phyloP scores from a whole-genome alignment of 2,797 vertebrate genomes.

The Phoxinus dragarum region DNA sequence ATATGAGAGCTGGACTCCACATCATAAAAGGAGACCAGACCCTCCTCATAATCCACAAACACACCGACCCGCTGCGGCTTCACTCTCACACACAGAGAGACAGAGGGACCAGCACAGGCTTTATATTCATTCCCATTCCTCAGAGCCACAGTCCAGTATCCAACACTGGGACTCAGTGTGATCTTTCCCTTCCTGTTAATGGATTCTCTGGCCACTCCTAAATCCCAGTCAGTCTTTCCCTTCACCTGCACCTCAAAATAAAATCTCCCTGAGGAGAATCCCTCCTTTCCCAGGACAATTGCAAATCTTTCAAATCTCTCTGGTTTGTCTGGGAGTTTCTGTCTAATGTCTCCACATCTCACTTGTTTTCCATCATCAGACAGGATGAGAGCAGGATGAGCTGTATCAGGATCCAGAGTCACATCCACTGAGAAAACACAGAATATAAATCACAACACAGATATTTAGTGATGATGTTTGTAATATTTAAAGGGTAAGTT shows the following conservation, averaged over 20 bases:
- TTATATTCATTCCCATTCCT: too few relatives aligned
- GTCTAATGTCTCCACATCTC: accelerated
- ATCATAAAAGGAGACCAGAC: too few relatives aligned
- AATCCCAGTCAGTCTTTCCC: not conserved
- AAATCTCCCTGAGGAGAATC: not conserved
- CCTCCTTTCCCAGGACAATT: not conserved
- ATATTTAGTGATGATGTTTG: too few relatives aligned
- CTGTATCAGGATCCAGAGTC: too few relatives aligned
- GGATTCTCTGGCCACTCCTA: conserved; percentile 37
- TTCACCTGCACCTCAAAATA: conserved; percentile 7
- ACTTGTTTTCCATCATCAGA: conserved; percentile 15
- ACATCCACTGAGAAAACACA: too few relatives aligned
- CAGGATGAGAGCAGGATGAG: not conserved
- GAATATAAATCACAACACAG: too few relatives aligned
- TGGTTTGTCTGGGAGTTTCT: not conserved
- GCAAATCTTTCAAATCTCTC: too few relatives aligned
- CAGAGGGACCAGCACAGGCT: too few relatives aligned
- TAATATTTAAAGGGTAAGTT: too few relatives aligned
- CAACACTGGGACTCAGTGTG: not conserved
- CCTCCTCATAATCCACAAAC: too few relatives aligned
- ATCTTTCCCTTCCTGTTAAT: not conserved
- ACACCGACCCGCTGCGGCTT: too few relatives aligned
- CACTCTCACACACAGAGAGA: too few relatives aligned
- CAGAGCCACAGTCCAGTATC: conserved; percentile 49
- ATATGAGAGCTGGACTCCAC: conserved; percentile 12